These are phyloP conservation scores for Phania funesta DNA, from an alignment of 2,888 invertebrate genomes.

Conservation along the genomic window DNA sequence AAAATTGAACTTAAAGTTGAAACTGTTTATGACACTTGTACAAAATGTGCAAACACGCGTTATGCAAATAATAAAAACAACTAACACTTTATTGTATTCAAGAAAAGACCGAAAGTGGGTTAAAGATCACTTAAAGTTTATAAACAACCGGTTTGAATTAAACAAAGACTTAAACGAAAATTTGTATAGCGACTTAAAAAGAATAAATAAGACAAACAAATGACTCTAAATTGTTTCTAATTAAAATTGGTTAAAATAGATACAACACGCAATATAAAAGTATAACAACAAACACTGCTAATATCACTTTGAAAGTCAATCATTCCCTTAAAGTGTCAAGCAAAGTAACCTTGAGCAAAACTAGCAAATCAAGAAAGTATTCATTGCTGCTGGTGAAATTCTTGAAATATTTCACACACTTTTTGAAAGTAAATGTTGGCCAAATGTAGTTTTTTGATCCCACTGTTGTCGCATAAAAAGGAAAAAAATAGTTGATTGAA, in stretches of 20 bases:
- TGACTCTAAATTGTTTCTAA: constrained; percentile 46
- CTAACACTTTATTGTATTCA: constrained; percentile 50
- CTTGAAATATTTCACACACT: too few relatives aligned
- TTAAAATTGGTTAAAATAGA: constrained; percentile 47
- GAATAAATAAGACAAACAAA: constrained; percentile 1
- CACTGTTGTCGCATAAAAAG: too few relatives aligned
- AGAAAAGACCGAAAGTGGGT: constrained; percentile 58
- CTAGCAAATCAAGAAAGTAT: too few relatives aligned
- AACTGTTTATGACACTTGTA: constrained; percentile 12
- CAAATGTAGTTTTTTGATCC: too few relatives aligned
- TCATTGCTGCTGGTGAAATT: too few relatives aligned
- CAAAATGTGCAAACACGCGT: background rate
- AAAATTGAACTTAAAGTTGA: constrained; percentile 14
- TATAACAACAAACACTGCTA: background rate
- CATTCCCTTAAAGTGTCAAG: background rate
- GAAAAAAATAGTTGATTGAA: too few relatives aligned
- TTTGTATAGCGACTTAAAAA: background rate
- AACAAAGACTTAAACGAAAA: background rate
- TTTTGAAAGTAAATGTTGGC: too few relatives aligned
- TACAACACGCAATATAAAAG: background rate
- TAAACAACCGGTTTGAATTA: constrained; percentile 54
- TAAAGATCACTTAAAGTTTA: constrained; percentile 64
- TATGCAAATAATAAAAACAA: background rate
- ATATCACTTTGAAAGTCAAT: background rate
- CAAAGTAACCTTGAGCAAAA: too few relatives aligned